These are phyloP conservation scores for Melanogrammus aeglefinus DNA, from an alignment of 2,797 vertebrate genomes.

Conservation along the genomic window DNA sequence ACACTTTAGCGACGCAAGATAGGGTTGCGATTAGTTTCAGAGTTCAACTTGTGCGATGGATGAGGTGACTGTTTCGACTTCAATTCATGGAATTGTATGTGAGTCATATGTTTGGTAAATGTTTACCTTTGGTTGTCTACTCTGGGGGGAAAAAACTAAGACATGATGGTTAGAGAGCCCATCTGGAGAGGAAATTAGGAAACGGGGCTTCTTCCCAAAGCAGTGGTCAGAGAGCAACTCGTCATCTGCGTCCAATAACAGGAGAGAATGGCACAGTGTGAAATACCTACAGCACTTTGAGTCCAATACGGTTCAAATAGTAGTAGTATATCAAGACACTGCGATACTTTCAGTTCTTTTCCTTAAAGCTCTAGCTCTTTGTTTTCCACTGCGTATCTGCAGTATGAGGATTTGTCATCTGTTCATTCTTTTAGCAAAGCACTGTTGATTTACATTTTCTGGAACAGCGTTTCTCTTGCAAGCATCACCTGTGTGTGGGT, in stretches of 20 bases:
- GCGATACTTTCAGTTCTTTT: neutral
- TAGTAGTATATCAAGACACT: neutral
- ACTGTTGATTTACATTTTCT: neutral
- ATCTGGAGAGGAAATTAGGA: slow-evolving; percentile 32
- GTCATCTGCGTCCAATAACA: neutral
- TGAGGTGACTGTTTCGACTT: neutral
- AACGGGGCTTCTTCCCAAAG: neutral
- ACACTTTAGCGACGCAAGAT: neutral
- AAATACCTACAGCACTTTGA: neutral
- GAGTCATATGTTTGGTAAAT: slow-evolving; percentile 13
- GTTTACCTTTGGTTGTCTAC: neutral
- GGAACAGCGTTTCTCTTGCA: neutral
- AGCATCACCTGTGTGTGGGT: neutral
- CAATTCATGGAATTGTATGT: neutral
- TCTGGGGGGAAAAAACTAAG: neutral
- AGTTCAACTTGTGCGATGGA: neutral
- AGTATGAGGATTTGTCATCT: neutral
- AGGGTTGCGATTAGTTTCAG: neutral
- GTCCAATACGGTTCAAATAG: neutral
- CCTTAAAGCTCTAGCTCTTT: neutral
- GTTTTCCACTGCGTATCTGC: neutral
- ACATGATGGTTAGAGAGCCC: slow-evolving; percentile 15
- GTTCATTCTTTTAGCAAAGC: neutral
- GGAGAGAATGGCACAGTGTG: neutral
- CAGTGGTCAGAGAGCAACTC: neutral